Conservation (phyloP, 92 coral and sea anemone species). For the Epizoanthus illoricatus region DNA sequence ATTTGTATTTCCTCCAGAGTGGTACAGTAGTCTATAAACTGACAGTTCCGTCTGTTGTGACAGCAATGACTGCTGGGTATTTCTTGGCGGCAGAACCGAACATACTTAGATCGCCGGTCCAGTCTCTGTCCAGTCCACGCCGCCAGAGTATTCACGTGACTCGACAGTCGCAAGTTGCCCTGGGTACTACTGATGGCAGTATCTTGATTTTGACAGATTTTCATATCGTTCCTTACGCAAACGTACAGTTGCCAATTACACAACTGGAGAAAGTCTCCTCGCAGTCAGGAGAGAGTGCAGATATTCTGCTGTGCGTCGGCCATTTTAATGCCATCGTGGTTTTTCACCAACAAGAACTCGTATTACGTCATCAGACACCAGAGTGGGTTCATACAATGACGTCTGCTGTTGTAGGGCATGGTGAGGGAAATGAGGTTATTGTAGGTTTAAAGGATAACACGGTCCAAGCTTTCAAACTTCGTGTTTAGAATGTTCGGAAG, state of each 20-base stretch:
- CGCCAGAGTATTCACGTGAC: conserved; percentile 47
- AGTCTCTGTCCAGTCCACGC: conserved; percentile 61
- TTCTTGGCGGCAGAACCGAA: conserved; percentile 59
- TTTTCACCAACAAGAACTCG: conserved; percentile 60
- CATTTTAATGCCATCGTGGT: conserved; percentile 76
- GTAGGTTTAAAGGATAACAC: conserved; percentile 66
- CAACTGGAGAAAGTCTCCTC: conserved; percentile 51
- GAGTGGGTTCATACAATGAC: conserved; percentile 77
- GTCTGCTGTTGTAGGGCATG: conserved; percentile 38
- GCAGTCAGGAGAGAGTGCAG: conserved; percentile 37
- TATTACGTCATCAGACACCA: conserved; percentile 50
- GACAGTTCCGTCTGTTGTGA: conserved; percentile 75
- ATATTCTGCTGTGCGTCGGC: conserved; percentile 69
- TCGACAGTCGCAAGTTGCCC: conserved; percentile 73
- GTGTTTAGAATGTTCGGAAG: neutral
- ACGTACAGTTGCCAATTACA: conserved; percentile 67
- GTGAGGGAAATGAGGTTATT: conserved; percentile 38
- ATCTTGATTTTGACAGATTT: conserved; percentile 64
- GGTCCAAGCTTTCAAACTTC: conserved; percentile 47
- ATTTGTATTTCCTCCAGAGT: conserved; percentile 69
- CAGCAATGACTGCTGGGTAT: conserved; percentile 80
- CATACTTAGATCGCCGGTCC: conserved; percentile 69
- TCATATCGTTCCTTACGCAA: conserved; percentile 62
- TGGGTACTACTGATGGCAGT: conserved; percentile 76
- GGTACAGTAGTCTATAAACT: conserved; percentile 72